Base-by-base conservation (phyloP, 2,113 vertebrate species). In the Catagonus wagneri region DNA sequence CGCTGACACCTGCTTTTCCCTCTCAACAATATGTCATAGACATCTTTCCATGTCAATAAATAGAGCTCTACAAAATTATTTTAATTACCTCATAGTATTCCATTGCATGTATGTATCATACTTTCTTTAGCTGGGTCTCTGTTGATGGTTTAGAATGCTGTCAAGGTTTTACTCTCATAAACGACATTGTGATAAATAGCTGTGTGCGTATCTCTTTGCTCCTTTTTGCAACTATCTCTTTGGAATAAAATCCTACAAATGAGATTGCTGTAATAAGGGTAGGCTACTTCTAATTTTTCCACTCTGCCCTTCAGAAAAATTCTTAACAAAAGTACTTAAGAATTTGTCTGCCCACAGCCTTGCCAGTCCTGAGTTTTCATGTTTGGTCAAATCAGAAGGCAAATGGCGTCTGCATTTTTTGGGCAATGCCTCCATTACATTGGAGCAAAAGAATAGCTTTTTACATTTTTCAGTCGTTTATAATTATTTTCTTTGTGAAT, bases 41-140 rank as follows among this genome's bases (percentile, higher is more conserved):
- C 97, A 96, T 96, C 96, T 97, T 97, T 97, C 97, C 94, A 91
- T 96, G 86, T 97, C 97, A 97, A 96, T 98, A 97, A 97, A 97
- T 97, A 98, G 97, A 98, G 95, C 79, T 91, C 94, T 86, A 78
- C 89, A 97, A 89, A 96, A 96, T 96, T 91, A 95, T 96, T 87
- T 93, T 93, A 98, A 94, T 97, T 96, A 95, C 93, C 93, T 90
- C 69, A 15, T 97, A 93, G 93, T 97, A 95, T 89, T 96, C 84
- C 96, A 94, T 78, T 92, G 89, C 93, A 96, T 76, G 54, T 75
- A 83, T 87, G 79, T 79, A 63, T 94, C 44, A 6, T 52, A 74
- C 75, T 96, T 93, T 87, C 63, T 96, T 91, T 75, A 74, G 54
- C 65, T 72, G 91, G 74, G 74, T 96, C 78, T 75, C 91, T 86